Evolutionary conservation across 2,797 vertebrate species (phyloP).

Genomic region (Pseudopleuronectes americanus): DNA sequence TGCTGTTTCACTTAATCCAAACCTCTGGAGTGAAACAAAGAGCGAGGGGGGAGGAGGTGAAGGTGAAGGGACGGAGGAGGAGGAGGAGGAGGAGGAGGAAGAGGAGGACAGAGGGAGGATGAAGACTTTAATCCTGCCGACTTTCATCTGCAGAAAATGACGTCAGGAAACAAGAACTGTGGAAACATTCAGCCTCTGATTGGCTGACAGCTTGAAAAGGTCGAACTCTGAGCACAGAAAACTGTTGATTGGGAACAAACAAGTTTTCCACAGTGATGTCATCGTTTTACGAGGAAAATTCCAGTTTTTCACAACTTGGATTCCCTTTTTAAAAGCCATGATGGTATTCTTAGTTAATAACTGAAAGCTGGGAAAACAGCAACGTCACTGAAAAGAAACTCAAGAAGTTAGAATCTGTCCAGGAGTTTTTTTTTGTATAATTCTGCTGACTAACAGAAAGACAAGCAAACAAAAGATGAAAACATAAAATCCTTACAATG

Average conservation of each 20-base stretch:
- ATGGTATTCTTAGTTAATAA: no score
- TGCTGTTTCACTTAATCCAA: slow-evolving; percentile 46
- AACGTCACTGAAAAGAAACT: no score
- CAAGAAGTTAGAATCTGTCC: no score
- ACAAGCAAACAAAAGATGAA: no score
- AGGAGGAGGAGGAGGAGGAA: neutral
- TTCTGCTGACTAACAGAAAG: no score
- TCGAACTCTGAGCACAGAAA: slow-evolving; percentile 6
- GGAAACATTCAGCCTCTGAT: slow-evolving; percentile 21
- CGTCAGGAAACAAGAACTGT: neutral
- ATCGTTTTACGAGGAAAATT: no score
- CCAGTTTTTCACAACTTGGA: no score
- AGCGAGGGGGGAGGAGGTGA: slow-evolving; percentile 5
- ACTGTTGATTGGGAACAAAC: slow-evolving; percentile 17
- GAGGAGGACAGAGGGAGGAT: slow-evolving; percentile 1
- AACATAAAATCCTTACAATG: no score
- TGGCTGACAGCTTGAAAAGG: neutral
- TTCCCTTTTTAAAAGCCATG: no score
- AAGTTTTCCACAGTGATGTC: neutral
- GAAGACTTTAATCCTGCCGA: slow-evolving; percentile 21
- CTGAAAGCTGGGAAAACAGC: no score
- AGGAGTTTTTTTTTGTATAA: no score
- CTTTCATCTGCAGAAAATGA: slow-evolving; percentile 35
- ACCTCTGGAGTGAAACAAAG: slow-evolving; percentile 47
- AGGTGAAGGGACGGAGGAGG: slow-evolving; percentile 7